Conservation (phyloP, 2,888 invertebrate species). For the Phlogophora meticulosa region DNA sequence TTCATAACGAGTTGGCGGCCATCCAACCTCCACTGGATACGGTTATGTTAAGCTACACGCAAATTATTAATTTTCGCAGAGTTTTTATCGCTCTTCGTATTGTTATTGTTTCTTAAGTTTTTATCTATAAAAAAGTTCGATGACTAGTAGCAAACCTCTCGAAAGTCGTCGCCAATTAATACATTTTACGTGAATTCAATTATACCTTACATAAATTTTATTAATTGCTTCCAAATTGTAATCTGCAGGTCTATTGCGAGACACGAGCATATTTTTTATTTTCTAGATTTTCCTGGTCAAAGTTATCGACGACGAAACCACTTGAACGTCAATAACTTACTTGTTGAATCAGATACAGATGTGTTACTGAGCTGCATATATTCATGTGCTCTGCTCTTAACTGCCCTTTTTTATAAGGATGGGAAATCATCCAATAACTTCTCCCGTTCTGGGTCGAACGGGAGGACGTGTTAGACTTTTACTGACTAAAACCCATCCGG, state of each 20-base stretch:
- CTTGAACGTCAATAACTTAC: not conserved
- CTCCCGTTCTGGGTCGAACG: no score
- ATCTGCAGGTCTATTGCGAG: not conserved
- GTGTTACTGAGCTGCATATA: no score
- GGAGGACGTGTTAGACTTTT: no score
- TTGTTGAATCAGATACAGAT: not conserved
- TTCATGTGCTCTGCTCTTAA: no score
- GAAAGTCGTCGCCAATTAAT: slow-evolving; percentile 22
- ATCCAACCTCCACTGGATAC: slow-evolving; percentile 68
- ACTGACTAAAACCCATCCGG: no score
- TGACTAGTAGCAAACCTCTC: slow-evolving; percentile 7
- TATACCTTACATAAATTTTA: slow-evolving; percentile 14
- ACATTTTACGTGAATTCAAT: slow-evolving; percentile 15
- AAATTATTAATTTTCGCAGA: slow-evolving; percentile 67
- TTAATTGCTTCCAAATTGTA: slow-evolving; percentile 25
- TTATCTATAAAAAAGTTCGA: not conserved
- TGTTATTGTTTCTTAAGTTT: slow-evolving; percentile 37
- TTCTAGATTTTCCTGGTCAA: not conserved
- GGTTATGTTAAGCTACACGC: slow-evolving; percentile 70
- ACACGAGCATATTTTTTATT: not conserved
- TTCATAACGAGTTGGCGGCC: slow-evolving; percentile 70
- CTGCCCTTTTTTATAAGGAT: not conserved
- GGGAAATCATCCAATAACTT: no score
- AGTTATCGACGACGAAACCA: not conserved
- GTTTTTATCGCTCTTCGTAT: slow-evolving; percentile 51